Evolutionary conservation across 2,888 invertebrate genomes (phyloP), one percentile per base, ranked within the genome.

Genomic region (Heteromurus nitidus): DNA sequence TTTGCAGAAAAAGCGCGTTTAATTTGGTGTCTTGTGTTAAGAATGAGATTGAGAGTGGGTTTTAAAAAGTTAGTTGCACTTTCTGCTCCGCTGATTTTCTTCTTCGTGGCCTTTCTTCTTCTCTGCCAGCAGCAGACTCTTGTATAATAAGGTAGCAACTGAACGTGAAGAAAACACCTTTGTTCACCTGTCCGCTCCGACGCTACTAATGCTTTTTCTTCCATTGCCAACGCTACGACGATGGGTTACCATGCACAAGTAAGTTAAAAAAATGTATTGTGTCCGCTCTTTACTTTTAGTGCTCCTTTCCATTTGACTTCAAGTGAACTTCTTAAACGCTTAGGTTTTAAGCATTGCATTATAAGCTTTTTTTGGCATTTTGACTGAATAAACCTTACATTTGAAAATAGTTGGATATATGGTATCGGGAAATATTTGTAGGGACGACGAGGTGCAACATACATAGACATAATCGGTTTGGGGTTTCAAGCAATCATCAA

Each of bases 31-130:
- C 67, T 81, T 67, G 62, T 67, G 53, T 50, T 53, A 60, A 30
- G 44, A 70, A 73, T 44, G 44, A 72, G 68, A 68, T 60, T 50
- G 62, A 74, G 68, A 31, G 70, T 75, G 60, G 65, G 42, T 73
- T 69, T 84, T 44, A 62, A 80, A 80, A 82, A 85, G 83, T 83
- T 82, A 80, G 82, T 85, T 85, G 85, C 80, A 85, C 85, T 85
- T 85, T 83, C 83, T 82, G 85, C 77, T 85, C 80, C 80, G 80
- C 65, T 85, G 85, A 70, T 74, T 85, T 76, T 69, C 44, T 80
- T 70, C 36, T 67, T 55, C n/a, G n/a, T n/a, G n/a, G n/a, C n/a
- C n/a, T n/a, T n/a, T n/a, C 22, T 36, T 47, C 58, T 72, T 68
- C 47, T 73, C 75, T 73, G 69, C 11, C 69, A 68, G 24, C 30